These are phyloP conservation scores for Elachura formosa DNA, from an alignment of 2,113 vertebrate genomes.

Conservation along the genomic window DNA sequence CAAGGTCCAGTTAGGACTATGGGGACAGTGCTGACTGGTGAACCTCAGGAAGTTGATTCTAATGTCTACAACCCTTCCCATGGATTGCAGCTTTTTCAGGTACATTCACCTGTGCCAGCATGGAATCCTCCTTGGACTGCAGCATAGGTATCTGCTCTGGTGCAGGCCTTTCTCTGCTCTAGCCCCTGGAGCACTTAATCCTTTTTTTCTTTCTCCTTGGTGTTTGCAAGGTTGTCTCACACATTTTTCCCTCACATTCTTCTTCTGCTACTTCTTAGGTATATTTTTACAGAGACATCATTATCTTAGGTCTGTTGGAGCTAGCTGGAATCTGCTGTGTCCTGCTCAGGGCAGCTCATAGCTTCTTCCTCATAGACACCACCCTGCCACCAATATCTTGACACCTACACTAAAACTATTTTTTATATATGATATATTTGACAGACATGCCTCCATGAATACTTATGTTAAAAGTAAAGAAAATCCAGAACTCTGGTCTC, in stretches of 20 bases:
- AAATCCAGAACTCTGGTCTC: no score
- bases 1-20: neutral
- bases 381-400: neutral
- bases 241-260: neutral
- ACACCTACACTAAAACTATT: neutral
- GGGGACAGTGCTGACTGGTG: neutral
- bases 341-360: neutral
- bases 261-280: neutral
- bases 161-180: neutral
- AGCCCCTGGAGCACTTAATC: neutral
- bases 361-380: neutral
- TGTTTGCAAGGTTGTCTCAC: neutral
- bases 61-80: neutral
- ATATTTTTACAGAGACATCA: neutral
- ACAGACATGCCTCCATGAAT: no score
- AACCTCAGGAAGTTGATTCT: neutral
- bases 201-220: neutral
- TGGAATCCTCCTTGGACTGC: neutral
- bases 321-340: neutral
- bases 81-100: neutral
- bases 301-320: fast-evolving
- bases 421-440: neutral
- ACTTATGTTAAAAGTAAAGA: no score
- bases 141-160: neutral
- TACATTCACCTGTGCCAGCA: neutral